Percentiles rank a stretch among this genome's conserved stretches.
phyloP scores from a whole-genome alignment of 2,888 invertebrate species.

The Temnothorax ravouxi region DNA sequence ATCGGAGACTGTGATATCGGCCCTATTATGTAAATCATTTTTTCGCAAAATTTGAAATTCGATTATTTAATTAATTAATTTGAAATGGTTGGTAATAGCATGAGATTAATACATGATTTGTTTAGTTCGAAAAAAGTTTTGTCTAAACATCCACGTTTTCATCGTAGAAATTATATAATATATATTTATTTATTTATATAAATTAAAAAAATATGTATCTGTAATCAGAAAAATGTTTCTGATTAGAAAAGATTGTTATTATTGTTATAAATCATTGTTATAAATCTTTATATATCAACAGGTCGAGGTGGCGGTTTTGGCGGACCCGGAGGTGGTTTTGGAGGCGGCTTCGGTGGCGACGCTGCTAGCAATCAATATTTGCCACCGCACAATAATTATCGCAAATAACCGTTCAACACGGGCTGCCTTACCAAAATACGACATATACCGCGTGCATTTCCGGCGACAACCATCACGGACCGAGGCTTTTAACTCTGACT shows the following conservation, averaged over 20 bases:
- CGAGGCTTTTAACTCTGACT: conserved; percentile 62
- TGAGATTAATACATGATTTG: neutral
- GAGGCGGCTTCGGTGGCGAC: conserved; percentile 63
- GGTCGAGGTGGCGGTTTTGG: conserved; percentile 73
- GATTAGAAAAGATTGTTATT: neutral
- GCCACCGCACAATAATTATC: conserved; percentile 82
- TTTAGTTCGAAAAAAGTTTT: neutral
- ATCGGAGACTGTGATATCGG: too few relatives aligned
- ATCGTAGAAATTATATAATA: neutral
- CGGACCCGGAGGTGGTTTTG: conserved; percentile 55
- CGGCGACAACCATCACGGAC: conserved; percentile 73
- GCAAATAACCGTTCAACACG: conserved; percentile 78
- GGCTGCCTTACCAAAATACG: conserved; percentile 58
- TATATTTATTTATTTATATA: too few relatives aligned
- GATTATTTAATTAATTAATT: neutral
- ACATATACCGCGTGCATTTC: conserved; percentile 50
- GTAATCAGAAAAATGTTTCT: too few relatives aligned
- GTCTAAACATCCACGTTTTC: neutral
- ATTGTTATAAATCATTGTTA: neutral
- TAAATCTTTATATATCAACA: conserved; percentile 63
- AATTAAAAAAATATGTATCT: too few relatives aligned
- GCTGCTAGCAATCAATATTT: conserved; percentile 82
- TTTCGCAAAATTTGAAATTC: neutral
- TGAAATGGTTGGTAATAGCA: neutral
- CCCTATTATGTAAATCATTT: too few relatives aligned